These are phyloP conservation scores for Halocynthia aurantium DNA, from an alignment of 23 tunicate genomes.

Conservation along the genomic window DNA sequence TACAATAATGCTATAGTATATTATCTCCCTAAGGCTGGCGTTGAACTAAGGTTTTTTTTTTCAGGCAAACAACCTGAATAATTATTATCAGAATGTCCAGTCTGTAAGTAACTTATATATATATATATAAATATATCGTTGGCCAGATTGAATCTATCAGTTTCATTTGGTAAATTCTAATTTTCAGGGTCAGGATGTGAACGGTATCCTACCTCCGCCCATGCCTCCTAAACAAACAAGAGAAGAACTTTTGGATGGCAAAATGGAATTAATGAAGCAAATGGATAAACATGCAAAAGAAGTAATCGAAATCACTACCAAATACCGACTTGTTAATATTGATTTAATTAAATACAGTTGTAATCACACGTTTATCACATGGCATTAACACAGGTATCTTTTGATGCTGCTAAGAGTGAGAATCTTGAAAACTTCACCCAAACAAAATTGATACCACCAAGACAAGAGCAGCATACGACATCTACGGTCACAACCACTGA, in stretches of 20 bases:
- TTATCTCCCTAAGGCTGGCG: too few relatives aligned
- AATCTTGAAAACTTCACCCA: background rate
- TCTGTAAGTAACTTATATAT: too few relatives aligned
- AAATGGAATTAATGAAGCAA: background rate
- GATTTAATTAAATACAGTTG: too few relatives aligned
- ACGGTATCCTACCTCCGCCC: background rate
- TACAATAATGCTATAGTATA: too few relatives aligned
- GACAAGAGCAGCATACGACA: background rate
- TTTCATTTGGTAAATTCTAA: too few relatives aligned
- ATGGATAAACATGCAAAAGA: conserved; percentile 14
- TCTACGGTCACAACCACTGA: background rate
- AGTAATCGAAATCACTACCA: background rate
- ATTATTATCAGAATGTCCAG: too few relatives aligned
- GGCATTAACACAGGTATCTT: background rate
- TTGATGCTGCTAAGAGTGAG: background rate
- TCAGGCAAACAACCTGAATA: too few relatives aligned
- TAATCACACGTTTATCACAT: background rate
- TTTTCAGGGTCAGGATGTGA: too few relatives aligned
- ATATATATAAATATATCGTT: too few relatives aligned
- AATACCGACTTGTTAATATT: too few relatives aligned
- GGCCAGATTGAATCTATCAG: too few relatives aligned
- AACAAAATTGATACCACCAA: conserved; percentile 4
- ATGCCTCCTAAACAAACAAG: background rate
- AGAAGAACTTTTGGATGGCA: conserved; percentile 11
- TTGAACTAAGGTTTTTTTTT: too few relatives aligned